These are phyloP conservation scores for Archips xylosteana DNA, from an alignment of 2,888 invertebrate species.

Conservation along the genomic window DNA sequence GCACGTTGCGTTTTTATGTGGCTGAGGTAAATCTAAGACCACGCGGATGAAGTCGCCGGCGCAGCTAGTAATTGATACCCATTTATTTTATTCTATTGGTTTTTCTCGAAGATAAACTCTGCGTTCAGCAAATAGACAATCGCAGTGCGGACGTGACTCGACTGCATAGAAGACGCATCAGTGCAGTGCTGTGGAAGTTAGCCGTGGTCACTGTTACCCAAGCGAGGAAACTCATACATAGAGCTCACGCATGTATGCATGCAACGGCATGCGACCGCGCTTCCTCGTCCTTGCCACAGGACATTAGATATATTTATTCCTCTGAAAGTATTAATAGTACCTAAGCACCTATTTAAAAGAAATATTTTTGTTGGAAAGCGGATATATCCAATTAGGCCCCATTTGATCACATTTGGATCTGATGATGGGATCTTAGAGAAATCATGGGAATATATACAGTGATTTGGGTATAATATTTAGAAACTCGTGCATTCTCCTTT, in stretches of 20 bases:
- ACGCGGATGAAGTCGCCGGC: too few relatives aligned
- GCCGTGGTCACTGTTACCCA: background rate
- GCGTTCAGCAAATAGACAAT: background rate
- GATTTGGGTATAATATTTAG: too few relatives aligned
- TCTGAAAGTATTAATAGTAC: too few relatives aligned
- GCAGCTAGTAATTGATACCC: too few relatives aligned
- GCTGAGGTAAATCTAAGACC: too few relatives aligned
- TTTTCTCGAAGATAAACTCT: background rate
- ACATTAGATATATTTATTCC: background rate
- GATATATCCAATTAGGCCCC: too few relatives aligned
- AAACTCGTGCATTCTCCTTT: too few relatives aligned
- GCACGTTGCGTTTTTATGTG: too few relatives aligned
- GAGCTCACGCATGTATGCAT: background rate
- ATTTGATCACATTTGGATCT: too few relatives aligned
- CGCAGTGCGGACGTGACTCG: background rate
- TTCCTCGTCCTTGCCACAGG: background rate
- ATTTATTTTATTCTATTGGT: background rate
- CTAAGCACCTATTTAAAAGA: background rate
- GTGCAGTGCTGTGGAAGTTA: background rate
- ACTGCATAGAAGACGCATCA: background rate
- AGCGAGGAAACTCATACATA: background rate
- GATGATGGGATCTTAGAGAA: too few relatives aligned
- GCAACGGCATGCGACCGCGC: background rate
- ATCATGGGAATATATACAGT: too few relatives aligned
- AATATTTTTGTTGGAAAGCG: too few relatives aligned